Evolutionary conservation across 2,888 invertebrate species (phyloP).

Genomic region (Eutolmus rufibarbis): DNA sequence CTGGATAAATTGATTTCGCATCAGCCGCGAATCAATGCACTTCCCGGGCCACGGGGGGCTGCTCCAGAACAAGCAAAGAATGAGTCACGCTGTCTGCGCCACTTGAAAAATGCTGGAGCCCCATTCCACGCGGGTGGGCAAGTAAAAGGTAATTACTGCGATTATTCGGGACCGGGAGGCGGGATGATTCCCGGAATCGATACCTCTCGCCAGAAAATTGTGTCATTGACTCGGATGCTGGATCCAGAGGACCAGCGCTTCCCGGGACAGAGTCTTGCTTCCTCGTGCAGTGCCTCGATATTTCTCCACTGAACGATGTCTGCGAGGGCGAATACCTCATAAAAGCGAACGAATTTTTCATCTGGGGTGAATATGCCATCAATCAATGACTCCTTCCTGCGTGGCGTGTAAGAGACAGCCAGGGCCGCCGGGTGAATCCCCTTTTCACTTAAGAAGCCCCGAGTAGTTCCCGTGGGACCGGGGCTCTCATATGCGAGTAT

Average conservation of each 20-base stretch:
- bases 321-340: neutral
- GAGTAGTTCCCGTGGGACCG: neutral
- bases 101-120: neutral
- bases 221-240: slow-evolving; percentile 14
- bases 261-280: neutral
- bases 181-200: neutral
- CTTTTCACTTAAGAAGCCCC: slow-evolving; percentile 15
- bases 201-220: slow-evolving; percentile 5
- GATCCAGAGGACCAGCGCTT: neutral
- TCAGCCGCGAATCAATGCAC: slow-evolving; percentile 13
- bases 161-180: neutral
- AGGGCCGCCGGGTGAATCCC: neutral
- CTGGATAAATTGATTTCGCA: slow-evolving; percentile 1
- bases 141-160: slow-evolving; percentile 22
- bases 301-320: neutral
- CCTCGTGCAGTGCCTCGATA: neutral
- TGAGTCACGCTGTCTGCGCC: neutral
- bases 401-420: neutral
- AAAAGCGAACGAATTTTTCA: slow-evolving; percentile 3
- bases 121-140: neutral
- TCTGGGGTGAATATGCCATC: slow-evolving; percentile 29
- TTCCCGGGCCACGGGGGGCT: neutral
- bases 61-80: neutral
- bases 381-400: slow-evolving; percentile 3
- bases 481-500: neutral